These are phyloP conservation scores for Hyperoodon ampullatus DNA, from an alignment of 2,113 vertebrate species.

Conservation along the genomic window DNA sequence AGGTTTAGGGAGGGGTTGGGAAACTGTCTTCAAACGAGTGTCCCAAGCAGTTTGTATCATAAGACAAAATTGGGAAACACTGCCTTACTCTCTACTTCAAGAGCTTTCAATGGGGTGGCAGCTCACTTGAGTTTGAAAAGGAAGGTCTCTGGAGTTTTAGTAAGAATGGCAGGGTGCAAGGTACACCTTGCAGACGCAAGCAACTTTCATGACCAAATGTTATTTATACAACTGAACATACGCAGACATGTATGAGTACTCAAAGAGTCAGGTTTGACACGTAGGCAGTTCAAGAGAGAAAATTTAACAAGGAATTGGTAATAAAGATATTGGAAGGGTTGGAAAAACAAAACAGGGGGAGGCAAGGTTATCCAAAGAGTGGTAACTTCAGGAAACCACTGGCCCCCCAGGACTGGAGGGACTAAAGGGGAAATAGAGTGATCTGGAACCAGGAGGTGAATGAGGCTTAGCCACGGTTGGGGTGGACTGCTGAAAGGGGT, in stretches of 20 bases:
- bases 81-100: neutral
- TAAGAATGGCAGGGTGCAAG: neutral
- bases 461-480: neutral
- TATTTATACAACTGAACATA: neutral
- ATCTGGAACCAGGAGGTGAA: neutral
- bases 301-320: neutral
- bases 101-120: neutral
- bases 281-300: conserved; percentile 24
- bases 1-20: neutral
- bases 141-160: neutral
- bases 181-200: neutral
- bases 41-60: neutral
- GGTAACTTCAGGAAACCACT: neutral
- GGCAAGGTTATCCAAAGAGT: neutral
- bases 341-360: neutral
- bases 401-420: neutral
- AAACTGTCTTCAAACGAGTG: conserved; percentile 1
- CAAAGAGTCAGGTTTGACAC: neutral
- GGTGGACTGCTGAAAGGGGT: neutral
- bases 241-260: neutral
- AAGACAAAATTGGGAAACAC: neutral
- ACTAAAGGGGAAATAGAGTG: neutral
- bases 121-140: neutral
- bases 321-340: neutral
- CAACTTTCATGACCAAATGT: neutral